Base-by-base conservation (phyloP, 2,888 invertebrate species). In the Catocala sponsa region DNA sequence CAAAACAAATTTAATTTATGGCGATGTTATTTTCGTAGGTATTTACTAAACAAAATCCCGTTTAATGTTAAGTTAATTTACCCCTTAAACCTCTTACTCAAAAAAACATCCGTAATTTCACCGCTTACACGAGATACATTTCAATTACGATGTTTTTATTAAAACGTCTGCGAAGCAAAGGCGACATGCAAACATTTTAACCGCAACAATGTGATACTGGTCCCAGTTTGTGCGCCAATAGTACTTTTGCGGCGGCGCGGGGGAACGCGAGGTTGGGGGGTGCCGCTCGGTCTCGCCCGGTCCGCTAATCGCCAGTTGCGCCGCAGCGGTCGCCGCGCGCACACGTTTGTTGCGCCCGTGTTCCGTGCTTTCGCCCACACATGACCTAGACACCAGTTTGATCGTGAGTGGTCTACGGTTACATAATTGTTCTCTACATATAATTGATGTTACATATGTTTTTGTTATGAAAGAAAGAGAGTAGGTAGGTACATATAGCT, bases 161-260 rank as follows among this genome's bases (percentile, higher is more conserved):
- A 54, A 47, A 58, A 50, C 59, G 38, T 63, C 35, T n/a, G 52
- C 33, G 57, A 11, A 38, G 11, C 42, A 15, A 42, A 42, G 43
- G 9, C 11, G 15, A 48, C 61, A 52, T 63, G 59, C 48, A 58
- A 72, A 62, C 41, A 55, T 41, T 55, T 57, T 53, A 67, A 60
- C 68, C 70, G 61, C 63, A 74, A 75, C 74, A 76, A 74, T 72
- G 74, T 59, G 63, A 83, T 72, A 82, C 87, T 53, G 59, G 84
- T 72, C 83, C 88, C 91, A 77, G 75, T 87, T 81, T 87, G 92
- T 89, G 91, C 89, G 91, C 90, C 92, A 91, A 72, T 76, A 74
- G 33, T 74, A 76, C 73, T 68, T 76, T 75, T 83, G 83, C 82
- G 83, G 78, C 76, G 82, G 81, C 80, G 83, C 75, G 82, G 75